Conservation (phyloP, 2,888 invertebrate species). For the Lithosia quadra region DNA sequence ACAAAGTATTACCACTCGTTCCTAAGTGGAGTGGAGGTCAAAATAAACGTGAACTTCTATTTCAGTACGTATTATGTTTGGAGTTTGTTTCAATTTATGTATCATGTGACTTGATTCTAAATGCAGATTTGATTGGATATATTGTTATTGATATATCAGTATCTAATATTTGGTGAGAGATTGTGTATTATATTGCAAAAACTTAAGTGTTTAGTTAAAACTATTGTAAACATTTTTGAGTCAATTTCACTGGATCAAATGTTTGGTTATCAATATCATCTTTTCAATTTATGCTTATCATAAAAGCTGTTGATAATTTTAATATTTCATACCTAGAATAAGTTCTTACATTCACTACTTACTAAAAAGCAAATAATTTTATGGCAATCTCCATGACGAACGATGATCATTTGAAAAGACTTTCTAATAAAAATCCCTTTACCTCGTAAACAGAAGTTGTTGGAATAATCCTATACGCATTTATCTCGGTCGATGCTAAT, state of each 20-base stretch:
- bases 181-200: too few species aligned
- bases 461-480: conserved; percentile 45
- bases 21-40: conserved; percentile 50
- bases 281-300: not conserved
- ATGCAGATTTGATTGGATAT: conserved; percentile 10
- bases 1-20: conserved; percentile 53
- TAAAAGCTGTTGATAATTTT: not conserved
- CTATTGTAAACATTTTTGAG: too few species aligned
- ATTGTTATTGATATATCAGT: not conserved
- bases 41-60: conserved; percentile 40
- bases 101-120: conserved; percentile 34
- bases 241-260: not conserved
- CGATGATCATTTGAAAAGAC: conserved; percentile 14
- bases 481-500: conserved; percentile 48
- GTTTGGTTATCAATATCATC: not conserved
- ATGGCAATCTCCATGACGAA: not conserved
- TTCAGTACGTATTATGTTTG: conserved; percentile 29
- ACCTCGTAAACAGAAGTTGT: conserved; percentile 31
- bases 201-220: too few species aligned
- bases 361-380: not conserved
- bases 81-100: conserved; percentile 43
- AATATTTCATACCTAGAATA: not conserved
- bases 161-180: not conserved
- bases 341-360: not conserved
- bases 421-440: conserved; percentile 31